Conservation (phyloP, 2,113 vertebrate species). For the Orthonyx spaldingii region DNA sequence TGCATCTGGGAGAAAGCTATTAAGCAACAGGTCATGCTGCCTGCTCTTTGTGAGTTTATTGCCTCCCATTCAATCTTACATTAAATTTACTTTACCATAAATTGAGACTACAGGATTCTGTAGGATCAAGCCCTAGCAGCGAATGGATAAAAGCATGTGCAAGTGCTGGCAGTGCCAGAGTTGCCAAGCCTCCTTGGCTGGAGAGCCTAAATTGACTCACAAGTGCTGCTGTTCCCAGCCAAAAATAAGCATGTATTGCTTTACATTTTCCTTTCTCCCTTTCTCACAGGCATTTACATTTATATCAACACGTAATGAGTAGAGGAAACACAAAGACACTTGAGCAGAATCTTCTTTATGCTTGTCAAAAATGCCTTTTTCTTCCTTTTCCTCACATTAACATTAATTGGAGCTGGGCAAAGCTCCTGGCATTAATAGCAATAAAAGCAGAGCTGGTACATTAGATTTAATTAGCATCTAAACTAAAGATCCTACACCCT, state of each 20-base stretch:
- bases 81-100: slow-evolving; percentile 20
- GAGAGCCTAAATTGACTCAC: slow-evolving; percentile 52
- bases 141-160: slow-evolving; percentile 51
- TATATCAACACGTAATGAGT: slow-evolving; percentile 52
- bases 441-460: not conserved
- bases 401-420: slow-evolving; percentile 30
- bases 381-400: not conserved
- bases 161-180: slow-evolving; percentile 45
- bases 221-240: slow-evolving; percentile 50
- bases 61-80: slow-evolving; percentile 1
- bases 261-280: slow-evolving; percentile 48
- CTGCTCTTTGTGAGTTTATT: not conserved
- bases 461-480: slow-evolving; percentile 31
- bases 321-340: slow-evolving; percentile 48
- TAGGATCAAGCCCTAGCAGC: slow-evolving; percentile 13
- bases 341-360: slow-evolving; percentile 15
- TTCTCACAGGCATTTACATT: slow-evolving; percentile 59
- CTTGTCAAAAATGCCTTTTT: slow-evolving; percentile 6
- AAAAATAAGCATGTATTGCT: slow-evolving; percentile 60
- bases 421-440: not conserved
- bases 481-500: not conserved
- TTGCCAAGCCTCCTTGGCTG: slow-evolving; percentile 69
- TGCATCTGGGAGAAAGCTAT: not conserved
- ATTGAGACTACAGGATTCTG: not conserved
- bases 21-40: slow-evolving; percentile 1